These are phyloP conservation scores for Xylota segnis DNA, from an alignment of 2,888 invertebrate species.

Conservation along the genomic window DNA sequence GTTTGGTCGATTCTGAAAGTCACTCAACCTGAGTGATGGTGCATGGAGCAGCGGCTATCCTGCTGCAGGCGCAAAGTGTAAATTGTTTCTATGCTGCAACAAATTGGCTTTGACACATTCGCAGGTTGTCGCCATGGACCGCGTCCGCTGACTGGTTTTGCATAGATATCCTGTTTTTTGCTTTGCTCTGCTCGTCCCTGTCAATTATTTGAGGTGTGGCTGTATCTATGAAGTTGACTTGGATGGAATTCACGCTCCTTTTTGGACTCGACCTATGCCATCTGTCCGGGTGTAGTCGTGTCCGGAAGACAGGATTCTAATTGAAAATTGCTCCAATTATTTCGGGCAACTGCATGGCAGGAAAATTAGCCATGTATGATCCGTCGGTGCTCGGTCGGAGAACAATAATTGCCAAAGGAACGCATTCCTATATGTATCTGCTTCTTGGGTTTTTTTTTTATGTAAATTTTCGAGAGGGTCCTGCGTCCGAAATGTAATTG, in stretches of 20 bases:
- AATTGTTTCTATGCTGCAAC: conserved; percentile 66
- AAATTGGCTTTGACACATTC: conserved; percentile 76
- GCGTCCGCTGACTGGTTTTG: conserved; percentile 55
- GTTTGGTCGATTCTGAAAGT: conserved; percentile 64
- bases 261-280: conserved; percentile 25
- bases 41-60: not conserved
- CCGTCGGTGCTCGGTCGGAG: not conserved
- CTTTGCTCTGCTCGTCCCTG: conserved; percentile 9
- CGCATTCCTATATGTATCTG: not conserved
- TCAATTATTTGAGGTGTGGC: conserved; percentile 67
- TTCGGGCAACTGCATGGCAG: conserved; percentile 60
- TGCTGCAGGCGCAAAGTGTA: conserved; percentile 58
- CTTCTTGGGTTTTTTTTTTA: conserved; percentile 35
- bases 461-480: conserved; percentile 54
- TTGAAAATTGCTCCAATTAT: conserved; percentile 73
- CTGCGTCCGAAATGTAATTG: conserved; percentile 52
- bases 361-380: conserved; percentile 48
- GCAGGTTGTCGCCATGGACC: conserved; percentile 57
- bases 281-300: conserved; percentile 11
- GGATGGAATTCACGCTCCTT: not conserved
- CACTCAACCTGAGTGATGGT: conserved; percentile 75
- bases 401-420: conserved; percentile 47
- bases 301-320: conserved; percentile 17
- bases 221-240: conserved; percentile 26
- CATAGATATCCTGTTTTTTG: conserved; percentile 41